phyloP scores from a whole-genome alignment of 2,797 vertebrate genomes.

The Sylvia borin region DNA sequence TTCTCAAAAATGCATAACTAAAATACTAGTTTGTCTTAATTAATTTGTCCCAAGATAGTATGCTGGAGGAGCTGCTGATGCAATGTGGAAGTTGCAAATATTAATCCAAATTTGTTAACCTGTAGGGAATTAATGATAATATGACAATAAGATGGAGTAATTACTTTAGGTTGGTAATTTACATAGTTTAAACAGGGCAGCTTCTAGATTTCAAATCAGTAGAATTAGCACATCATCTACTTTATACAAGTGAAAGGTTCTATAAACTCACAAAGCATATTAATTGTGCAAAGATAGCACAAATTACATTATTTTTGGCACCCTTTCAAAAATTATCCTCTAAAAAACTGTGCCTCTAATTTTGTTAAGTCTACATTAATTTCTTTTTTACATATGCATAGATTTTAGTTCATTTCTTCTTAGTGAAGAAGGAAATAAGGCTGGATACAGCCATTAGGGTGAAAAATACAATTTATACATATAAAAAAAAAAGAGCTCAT shows the following conservation, averaged over 20 bases:
- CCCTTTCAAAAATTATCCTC: background rate
- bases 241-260: background rate
- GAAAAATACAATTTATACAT: background rate
- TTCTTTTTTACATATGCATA: background rate
- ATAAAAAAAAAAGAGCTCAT: rapidly evolving
- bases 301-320: background rate
- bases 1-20: background rate
- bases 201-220: slow-evolving; percentile 47
- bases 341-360: background rate
- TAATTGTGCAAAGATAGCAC: background rate
- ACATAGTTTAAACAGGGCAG: slow-evolving; percentile 44
- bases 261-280: background rate
- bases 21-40: slow-evolving; percentile 27
- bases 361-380: background rate
- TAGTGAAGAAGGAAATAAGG: background rate
- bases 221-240: slow-evolving; percentile 28
- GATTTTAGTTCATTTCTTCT: background rate
- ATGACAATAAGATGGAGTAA: slow-evolving; percentile 65
- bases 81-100: slow-evolving; percentile 54
- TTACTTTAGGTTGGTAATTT: slow-evolving; percentile 66
- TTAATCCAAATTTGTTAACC: slow-evolving; percentile 67
- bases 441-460: background rate
- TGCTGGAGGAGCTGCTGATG: slow-evolving; percentile 44
- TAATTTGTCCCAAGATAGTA: slow-evolving; percentile 52
- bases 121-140: slow-evolving; percentile 70